A percentile compares a stretch with the other conserved stretches of the same genome.
Evolutionary conservation across 2,113 vertebrate species (phyloP).

Genomic region (zebrafish (Danio rerio)): DNA sequence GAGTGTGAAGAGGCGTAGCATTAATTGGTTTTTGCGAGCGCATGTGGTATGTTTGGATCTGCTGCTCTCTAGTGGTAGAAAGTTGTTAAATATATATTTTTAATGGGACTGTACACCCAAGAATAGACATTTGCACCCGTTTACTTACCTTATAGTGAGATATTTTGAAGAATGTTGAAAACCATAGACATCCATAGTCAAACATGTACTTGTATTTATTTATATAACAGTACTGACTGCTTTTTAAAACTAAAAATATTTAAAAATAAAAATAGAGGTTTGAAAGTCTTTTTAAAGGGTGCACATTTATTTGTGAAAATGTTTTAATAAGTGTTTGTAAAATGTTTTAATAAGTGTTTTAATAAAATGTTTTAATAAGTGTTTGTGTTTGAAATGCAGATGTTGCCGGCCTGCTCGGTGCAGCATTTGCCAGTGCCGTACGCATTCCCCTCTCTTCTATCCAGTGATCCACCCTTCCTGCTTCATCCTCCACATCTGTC

Average conservation of each 20-base stretch:
- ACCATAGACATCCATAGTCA: too few species aligned
- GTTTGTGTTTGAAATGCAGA: conserved; percentile 70
- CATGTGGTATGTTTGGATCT: conserved; percentile 17
- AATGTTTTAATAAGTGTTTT: background rate
- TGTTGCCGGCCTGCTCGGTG: conserved; percentile 95
- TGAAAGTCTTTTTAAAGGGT: too few species aligned
- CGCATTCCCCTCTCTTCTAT: conserved; percentile 93
- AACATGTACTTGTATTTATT: too few species aligned
- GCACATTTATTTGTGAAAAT: too few species aligned
- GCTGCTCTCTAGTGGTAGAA: conserved; percentile 70
- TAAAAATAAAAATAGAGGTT: too few species aligned
- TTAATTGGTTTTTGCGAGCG: background rate
- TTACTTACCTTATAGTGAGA: too few species aligned
- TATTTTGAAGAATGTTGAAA: too few species aligned
- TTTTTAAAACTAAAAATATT: too few species aligned
- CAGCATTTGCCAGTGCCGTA: conserved; percentile 96
- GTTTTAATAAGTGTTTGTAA: background rate
- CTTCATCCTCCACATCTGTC: conserved; percentile 91
- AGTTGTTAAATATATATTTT: too few species aligned
- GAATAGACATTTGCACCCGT: too few species aligned
- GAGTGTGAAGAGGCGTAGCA: background rate
- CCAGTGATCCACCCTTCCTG: conserved; percentile 94
- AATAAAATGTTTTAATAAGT: background rate
- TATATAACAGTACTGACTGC: too few species aligned
- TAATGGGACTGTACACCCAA: too few species aligned